Base-by-base conservation (phyloP, 2,113 vertebrate genomes). In the Varanus salvator region DNA sequence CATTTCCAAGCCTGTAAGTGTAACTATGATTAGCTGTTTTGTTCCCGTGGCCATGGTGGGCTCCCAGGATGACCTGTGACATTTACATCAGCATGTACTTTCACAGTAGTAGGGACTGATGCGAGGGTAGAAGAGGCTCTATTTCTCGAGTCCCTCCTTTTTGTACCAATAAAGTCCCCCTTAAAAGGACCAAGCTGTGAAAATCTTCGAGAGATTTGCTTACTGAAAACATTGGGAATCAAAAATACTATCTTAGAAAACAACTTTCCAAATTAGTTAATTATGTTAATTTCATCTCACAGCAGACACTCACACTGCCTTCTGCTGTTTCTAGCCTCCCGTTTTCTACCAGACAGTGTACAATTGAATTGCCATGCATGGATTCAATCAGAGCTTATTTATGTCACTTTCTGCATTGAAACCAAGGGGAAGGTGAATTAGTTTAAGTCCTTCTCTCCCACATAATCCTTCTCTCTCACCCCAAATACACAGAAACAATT, bases 271-370 rank as follows among this genome's bases (percentile, higher is more conserved):
- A 80, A 34, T 0, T 0, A 11, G 8, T 8, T 80, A 29, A 34
- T 38, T 57, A 6, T 21, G 31, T 86, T 82, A 74, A 75, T 89
- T 52, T 69, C 60, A 76, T 83, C 1, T 71, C 15, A 0, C 0
- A 86, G 71, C 31, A 86, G 68, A 23, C 87, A 8, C 1, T 77
- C 76, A 21, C 3, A 80, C 66, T 29, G 57, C 2, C 8, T 88
- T 71, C 76, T 90, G n/a, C 29, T 68, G 44, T 84, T 84, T 87
- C 89, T 85, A 92, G 12, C 66, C 80, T 89, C 81, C 8, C 81
- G 86, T 84, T 69, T 85, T 38, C 54, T 74, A 84, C 6, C 1
- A 95, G 19, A 90, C 91, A 86, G 44, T 75, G 5, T 69, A 14
- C 19, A 84, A 94, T 80, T 71, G 12, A 89, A 91, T 89, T 94